Evolutionary conservation across 2,888 invertebrate species (phyloP), one percentile per base, ranked within the genome.

Genomic region (Podotricha telesiphe): DNA sequence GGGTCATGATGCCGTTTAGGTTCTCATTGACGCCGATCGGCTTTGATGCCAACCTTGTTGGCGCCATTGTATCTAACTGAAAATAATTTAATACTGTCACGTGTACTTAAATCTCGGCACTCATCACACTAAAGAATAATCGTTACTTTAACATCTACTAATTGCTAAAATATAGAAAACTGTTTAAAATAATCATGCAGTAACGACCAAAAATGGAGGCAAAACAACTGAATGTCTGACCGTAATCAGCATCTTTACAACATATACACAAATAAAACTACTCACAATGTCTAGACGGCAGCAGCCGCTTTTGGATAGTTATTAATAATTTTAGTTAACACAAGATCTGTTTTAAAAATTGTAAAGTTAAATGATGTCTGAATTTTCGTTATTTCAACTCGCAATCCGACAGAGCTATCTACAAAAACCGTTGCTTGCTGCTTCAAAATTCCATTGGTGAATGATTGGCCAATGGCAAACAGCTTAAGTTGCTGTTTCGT

Each of bases 1-100:
- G 93, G 75, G 86, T 88, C 73, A 92, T 78, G 61, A 93, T 83
- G 74, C 90, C 91, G 76, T 89, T 88, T 72, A 86, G 76, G 84
- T 89, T 93, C 77, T 91, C 91, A 76, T 87, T 91, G 78, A 84
- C 86, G 82, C 87, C 86, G 82, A 93, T 89, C 69, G 93, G 88
- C 78, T 91, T 90, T 75, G 91, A 93, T 80, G 94, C 85, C 88
- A 93, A 86, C 89, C 94, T 94, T 69, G 94, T 93, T 83, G 95
- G 95, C 86, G 95, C 95, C 95, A 95, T 95, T 86, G 77, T 83
- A 73, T 64, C 34, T 45, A 69, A 82, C 85, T 86, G 83, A 79
- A 86, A 88, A 79, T 82, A 82, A 77, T 73, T 74, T 75, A 69
- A 71, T 76, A 77, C 76, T 76, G 84, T 84, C 88, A 88, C 86